Percentiles rank a stretch among this genome's conserved stretches.
These are phyloP conservation scores for Augochlorella aurata DNA, from an alignment of 2,888 invertebrate genomes.

Conservation along the genomic window DNA sequence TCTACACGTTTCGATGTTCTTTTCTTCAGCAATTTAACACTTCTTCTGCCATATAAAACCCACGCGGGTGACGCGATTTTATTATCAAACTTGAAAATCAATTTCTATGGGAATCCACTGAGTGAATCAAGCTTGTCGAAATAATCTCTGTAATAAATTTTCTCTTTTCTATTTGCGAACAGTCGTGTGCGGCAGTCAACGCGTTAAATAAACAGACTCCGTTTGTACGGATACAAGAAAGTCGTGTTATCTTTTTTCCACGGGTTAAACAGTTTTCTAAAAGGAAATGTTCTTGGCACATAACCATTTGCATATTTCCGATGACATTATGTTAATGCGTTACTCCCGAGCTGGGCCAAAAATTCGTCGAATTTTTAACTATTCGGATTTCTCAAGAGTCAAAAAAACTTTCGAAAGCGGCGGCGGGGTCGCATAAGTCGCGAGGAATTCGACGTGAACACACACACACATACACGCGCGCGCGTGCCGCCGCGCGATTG, in stretches of 20 bases:
- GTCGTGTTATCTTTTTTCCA: not conserved
- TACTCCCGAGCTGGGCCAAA: not conserved
- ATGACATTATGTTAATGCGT: not conserved
- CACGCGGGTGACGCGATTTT: too few species aligned
- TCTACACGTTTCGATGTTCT: not conserved
- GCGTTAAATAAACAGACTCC: not conserved
- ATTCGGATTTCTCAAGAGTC: slow-evolving; percentile 4
- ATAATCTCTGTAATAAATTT: too few species aligned
- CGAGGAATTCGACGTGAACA: not conserved
- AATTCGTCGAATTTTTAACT: not conserved
- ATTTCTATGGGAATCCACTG: too few species aligned
- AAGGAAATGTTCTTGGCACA: not conserved
- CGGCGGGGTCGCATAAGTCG: not conserved
- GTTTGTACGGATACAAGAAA: not conserved
- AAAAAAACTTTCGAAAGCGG: not conserved
- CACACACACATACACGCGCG: not conserved
- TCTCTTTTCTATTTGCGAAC: too few species aligned
- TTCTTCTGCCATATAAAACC: too few species aligned
- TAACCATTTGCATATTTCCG: not conserved
- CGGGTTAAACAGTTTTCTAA: not conserved
- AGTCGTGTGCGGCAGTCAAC: too few species aligned
- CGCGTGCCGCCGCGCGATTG: slow-evolving; percentile 11
- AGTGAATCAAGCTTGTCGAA: too few species aligned
- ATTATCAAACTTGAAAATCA: too few species aligned
- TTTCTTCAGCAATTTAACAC: too few species aligned